A percentile compares a stretch with the other conserved stretches of the same genome.
Evolutionary conservation across 2,888 invertebrate genomes (phyloP).

Genomic region (Drosophila eohydei): DNA sequence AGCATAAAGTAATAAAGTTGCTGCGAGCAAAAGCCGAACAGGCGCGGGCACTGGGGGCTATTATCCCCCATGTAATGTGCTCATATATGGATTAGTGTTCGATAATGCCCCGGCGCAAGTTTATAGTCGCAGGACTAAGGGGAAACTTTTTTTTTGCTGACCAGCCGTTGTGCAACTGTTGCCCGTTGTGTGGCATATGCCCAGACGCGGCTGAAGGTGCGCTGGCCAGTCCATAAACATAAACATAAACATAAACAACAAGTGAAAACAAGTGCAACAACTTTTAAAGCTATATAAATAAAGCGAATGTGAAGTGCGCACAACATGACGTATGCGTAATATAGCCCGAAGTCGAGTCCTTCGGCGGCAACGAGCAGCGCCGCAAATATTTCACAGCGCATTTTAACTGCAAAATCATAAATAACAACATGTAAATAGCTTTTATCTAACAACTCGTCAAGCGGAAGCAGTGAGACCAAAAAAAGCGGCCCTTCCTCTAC

Average conservation of each 20-base stretch:
- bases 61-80: conserved; percentile 60
- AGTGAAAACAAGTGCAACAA: conserved; percentile 21
- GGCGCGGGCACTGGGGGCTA: conserved; percentile 22
- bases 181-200: conserved; percentile 29
- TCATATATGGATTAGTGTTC: conserved; percentile 74
- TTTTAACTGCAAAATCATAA: conserved; percentile 80
- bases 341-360: conserved; percentile 40
- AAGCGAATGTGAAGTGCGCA: conserved; percentile 39
- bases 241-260: conserved; percentile 21
- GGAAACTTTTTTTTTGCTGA: conserved; percentile 37
- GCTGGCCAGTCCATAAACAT: conserved; percentile 44
- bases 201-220: conserved; percentile 34
- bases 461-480: conserved; percentile 59
- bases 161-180: conserved; percentile 43
- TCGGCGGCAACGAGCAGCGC: conserved; percentile 13
- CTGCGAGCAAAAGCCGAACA: conserved; percentile 13
- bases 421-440: conserved; percentile 81
- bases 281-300: conserved; percentile 55
- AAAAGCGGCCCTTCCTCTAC: conserved; percentile 1
- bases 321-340: conserved; percentile 66
- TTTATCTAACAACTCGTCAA: conserved; percentile 80
- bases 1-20: conserved; percentile 76
- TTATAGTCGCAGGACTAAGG: conserved; percentile 16
- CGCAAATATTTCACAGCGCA: conserved; percentile 70
- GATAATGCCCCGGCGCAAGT: conserved; percentile 53